Percentiles rank a stretch among this genome's conserved stretches.
phyloP scores from a whole-genome alignment of 2,888 invertebrate genomes.

The Troides aeacus region DNA sequence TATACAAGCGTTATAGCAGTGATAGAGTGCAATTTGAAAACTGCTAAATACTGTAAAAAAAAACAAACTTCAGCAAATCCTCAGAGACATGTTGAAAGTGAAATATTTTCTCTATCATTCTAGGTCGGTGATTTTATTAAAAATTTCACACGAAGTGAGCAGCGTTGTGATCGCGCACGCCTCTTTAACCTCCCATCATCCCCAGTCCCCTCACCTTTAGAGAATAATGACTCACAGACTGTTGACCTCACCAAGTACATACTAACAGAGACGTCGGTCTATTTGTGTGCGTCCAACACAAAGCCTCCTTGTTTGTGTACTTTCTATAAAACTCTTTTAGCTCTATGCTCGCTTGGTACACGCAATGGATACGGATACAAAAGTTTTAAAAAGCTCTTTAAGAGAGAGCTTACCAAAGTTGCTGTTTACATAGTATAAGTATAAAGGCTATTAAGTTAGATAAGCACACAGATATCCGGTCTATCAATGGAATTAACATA shows the following conservation, averaged over 20 bases:
- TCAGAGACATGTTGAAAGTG: not conserved
- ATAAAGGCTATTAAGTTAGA: no score
- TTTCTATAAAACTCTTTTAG: slow-evolving; percentile 34
- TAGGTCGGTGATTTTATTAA: slow-evolving; percentile 6
- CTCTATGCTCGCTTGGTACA: slow-evolving; percentile 46
- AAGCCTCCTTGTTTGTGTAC: slow-evolving; percentile 34
- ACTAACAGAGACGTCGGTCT: slow-evolving; percentile 32
- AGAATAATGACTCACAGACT: slow-evolving; percentile 59
- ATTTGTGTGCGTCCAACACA: slow-evolving; percentile 37
- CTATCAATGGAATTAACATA: no score
- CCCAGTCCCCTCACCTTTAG: slow-evolving; percentile 40
- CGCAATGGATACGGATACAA: slow-evolving; percentile 19
- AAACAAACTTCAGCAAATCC: not conserved
- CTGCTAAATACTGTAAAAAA: not conserved
- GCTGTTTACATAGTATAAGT: no score
- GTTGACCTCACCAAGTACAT: slow-evolving; percentile 56
- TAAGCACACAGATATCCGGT: no score
- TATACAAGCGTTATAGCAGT: no score
- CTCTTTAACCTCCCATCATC: slow-evolving; percentile 28
- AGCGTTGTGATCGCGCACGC: slow-evolving; percentile 19
- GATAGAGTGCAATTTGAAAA: not conserved
- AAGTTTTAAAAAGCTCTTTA: not conserved
- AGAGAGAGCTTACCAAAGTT: not conserved
- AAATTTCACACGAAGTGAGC: slow-evolving; percentile 18
- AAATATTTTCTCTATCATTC: not conserved